Percentiles rank a stretch among this genome's conserved stretches.
phyloP scores from a whole-genome alignment of 1,140 invertebrate species.

The Drosophila serrata region DNA sequence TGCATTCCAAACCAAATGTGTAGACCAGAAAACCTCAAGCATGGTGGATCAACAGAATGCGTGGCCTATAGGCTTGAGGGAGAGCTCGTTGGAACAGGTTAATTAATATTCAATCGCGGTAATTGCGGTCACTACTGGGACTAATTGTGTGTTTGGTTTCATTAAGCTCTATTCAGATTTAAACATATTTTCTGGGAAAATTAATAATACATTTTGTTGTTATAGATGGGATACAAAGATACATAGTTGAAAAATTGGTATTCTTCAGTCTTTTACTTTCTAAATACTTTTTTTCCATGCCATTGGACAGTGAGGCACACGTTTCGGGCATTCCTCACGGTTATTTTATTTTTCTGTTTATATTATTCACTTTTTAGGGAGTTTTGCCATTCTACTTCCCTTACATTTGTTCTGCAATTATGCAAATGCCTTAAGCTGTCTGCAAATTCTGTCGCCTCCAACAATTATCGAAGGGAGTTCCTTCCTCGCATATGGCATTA shows the following conservation, averaged over 20 bases:
- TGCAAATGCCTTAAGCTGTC: constrained; percentile 34
- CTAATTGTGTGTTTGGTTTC: neutral
- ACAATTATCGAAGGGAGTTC: constrained; percentile 18
- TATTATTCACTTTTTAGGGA: constrained; percentile 29
- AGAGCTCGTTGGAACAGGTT: neutral
- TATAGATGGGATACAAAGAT: too few species aligned
- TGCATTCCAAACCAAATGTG: neutral
- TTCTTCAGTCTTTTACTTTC: neutral
- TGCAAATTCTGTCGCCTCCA: constrained; percentile 14
- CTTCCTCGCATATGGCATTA: constrained; percentile 6
- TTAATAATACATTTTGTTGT: neutral
- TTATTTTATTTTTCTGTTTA: constrained; percentile 42
- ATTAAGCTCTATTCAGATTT: neutral
- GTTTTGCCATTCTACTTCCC: neutral
- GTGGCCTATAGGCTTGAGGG: neutral
- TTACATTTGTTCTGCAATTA: constrained; percentile 16
- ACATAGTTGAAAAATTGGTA: neutral
- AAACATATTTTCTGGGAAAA: too few species aligned
- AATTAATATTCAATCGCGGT: constrained; percentile 36
- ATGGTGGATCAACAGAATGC: neutral
- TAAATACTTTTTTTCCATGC: constrained; percentile 16
- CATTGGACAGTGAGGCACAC: constrained; percentile 23
- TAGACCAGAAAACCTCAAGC: neutral
- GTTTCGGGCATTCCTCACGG: constrained; percentile 39
- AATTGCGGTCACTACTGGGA: constrained; percentile 1